Evolutionary conservation across 2,888 invertebrate genomes (phyloP).

Genomic region (Drosophila tanythrix): DNA sequence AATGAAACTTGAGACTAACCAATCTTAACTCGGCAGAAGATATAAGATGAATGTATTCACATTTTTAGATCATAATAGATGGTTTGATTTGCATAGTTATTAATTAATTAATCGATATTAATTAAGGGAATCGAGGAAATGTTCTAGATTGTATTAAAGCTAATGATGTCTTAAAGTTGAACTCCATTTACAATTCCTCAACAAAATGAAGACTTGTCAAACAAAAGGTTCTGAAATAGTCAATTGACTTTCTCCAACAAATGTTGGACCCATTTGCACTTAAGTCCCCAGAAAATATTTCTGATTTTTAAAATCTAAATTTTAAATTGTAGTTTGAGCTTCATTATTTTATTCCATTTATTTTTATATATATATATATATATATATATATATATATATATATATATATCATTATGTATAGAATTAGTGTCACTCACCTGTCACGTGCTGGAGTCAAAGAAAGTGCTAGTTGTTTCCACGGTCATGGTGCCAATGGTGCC

Average conservation of each 20-base stretch:
- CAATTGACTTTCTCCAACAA: not conserved
- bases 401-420: not conserved
- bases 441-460: conserved; percentile 96
- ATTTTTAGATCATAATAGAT: too few species aligned
- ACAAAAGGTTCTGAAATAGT: not conserved
- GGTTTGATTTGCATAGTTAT: too few species aligned
- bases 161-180: not conserved
- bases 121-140: not conserved
- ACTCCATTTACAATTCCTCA: too few species aligned
- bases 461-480: conserved; percentile 95
- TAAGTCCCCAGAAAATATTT: not conserved
- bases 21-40: not conserved
- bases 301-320: not conserved
- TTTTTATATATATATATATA: not conserved
- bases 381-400: not conserved
- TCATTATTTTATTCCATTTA: not conserved
- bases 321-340: not conserved
- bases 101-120: not conserved
- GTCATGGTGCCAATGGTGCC: conserved; percentile 97
- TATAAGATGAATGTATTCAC: not conserved
- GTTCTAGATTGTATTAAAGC: not conserved
- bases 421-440: conserved; percentile 88
- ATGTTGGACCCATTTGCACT: not conserved
- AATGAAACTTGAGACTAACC: not conserved
- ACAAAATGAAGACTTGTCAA: not conserved